These are phyloP conservation scores for Stegastes partitus DNA, from an alignment of 2,113 vertebrate genomes.

Conservation along the genomic window DNA sequence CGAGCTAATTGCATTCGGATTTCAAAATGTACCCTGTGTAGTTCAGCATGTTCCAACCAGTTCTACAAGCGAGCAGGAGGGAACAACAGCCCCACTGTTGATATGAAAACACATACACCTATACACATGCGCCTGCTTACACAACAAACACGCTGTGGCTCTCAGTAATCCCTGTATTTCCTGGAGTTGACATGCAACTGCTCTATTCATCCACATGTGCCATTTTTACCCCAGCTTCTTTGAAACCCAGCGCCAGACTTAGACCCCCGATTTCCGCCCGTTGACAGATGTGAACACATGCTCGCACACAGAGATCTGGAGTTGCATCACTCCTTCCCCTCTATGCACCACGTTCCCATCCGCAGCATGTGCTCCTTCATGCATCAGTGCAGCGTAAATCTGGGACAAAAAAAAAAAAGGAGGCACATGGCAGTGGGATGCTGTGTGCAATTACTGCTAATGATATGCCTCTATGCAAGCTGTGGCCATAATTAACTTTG, in stretches of 20 bases:
- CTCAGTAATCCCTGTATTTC: conserved; percentile 61
- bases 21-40: conserved; percentile 12
- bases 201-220: conserved; percentile 17
- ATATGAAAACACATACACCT: conserved; percentile 67
- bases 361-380: conserved; percentile 37
- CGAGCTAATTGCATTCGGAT: conserved; percentile 50
- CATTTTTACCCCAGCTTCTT: conserved; percentile 5
- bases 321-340: conserved; percentile 16
- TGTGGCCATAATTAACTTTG: conserved; percentile 77
- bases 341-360: conserved; percentile 2
- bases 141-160: conserved; percentile 60
- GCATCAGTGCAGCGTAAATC: conserved; percentile 68
- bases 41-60: conserved; percentile 35
- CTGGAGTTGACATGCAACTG: conserved; percentile 26
- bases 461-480: conserved; percentile 77
- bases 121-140: conserved; percentile 52
- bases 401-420: conserved; percentile 35
- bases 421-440: conserved; percentile 69
- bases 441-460: conserved; percentile 79
- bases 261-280: conserved; percentile 9
- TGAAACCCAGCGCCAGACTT: conserved; percentile 23
- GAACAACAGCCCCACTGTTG: conserved; percentile 61
- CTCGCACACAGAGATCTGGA: conserved; percentile 13
- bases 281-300: conserved; percentile 34
- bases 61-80: conserved; percentile 28